phyloP scores from a whole-genome alignment of 2,113 vertebrate species.

The Clarias batrachus region DNA sequence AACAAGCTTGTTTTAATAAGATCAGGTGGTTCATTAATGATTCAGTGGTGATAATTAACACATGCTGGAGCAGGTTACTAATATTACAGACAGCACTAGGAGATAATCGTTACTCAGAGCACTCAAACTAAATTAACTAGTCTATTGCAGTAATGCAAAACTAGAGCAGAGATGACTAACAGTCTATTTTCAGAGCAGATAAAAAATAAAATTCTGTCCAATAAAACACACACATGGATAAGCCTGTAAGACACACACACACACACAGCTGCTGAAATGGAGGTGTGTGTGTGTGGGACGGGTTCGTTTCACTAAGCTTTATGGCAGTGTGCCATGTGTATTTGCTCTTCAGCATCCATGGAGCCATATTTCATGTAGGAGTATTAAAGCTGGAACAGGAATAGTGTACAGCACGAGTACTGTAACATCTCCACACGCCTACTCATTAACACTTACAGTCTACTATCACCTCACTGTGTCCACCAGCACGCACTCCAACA shows the following conservation, averaged over 20 bases:
- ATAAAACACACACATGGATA: neutral
- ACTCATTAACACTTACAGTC: conserved; percentile 62
- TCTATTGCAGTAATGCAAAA: conserved; percentile 11
- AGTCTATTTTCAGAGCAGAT: conserved; percentile 52
- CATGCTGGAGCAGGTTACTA: neutral
- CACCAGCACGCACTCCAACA: conserved; percentile 45
- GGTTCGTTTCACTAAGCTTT: neutral
- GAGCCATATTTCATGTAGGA: conserved; percentile 63
- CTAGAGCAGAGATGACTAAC: conserved; percentile 31
- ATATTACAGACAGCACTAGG: neutral
- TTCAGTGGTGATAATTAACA: conserved; percentile 8
- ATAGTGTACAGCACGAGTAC: conserved; percentile 60
- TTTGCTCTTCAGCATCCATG: conserved; percentile 48
- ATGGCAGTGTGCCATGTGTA: conserved; percentile 14
- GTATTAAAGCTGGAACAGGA: conserved; percentile 63
- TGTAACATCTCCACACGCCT: conserved; percentile 66
- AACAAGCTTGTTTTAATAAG: conserved; percentile 12
- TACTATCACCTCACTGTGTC: conserved; percentile 63
- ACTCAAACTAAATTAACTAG: conserved; percentile 16
- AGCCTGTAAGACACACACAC: conserved; percentile 23
- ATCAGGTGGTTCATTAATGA: conserved; percentile 29
- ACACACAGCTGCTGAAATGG: conserved; percentile 41
- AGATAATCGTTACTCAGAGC: neutral
- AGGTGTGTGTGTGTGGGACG: conserved; percentile 18
- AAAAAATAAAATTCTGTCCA: conserved; percentile 10